phyloP scores from a whole-genome alignment of 2,888 invertebrate species.

The Antheraea assamensis region DNA sequence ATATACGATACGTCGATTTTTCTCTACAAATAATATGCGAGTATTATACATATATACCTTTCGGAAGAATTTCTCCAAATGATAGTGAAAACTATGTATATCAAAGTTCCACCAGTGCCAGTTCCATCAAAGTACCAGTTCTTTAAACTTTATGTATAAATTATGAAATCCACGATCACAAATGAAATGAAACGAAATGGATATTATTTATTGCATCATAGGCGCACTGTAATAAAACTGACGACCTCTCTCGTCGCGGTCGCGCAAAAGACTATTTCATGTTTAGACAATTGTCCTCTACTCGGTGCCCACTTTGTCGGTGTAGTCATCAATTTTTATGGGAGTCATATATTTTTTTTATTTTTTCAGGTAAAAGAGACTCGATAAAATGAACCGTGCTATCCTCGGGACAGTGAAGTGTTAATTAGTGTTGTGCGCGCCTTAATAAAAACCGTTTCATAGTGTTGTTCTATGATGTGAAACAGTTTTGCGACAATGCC shows the following conservation, averaged over 20 bases:
- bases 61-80: no score
- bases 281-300: not conserved
- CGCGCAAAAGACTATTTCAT: not conserved
- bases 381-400: constrained; percentile 59
- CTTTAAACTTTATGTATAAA: no score
- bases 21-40: no score
- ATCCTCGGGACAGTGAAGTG: constrained; percentile 60
- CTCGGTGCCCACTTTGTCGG: not conserved
- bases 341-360: constrained; percentile 32
- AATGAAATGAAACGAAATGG: not conserved
- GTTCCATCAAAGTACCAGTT: no score
- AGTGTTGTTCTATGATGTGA: constrained; percentile 65
- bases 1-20: no score
- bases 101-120: no score
- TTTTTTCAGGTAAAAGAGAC: constrained; percentile 62
- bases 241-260: no score
- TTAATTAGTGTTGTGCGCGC: constrained; percentile 57
- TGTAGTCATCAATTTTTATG: not conserved
- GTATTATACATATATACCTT: no score
- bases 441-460: constrained; percentile 42
- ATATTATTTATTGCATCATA: no score
- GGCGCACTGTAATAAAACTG: no score
- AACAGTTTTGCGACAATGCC: constrained; percentile 70
- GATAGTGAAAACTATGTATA: no score
- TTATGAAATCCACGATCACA: not conserved